Percentiles rank a stretch among this genome's conserved stretches.
Conservation (phyloP, 1,140 invertebrate species). For the Pteromalus puparum region DNA sequence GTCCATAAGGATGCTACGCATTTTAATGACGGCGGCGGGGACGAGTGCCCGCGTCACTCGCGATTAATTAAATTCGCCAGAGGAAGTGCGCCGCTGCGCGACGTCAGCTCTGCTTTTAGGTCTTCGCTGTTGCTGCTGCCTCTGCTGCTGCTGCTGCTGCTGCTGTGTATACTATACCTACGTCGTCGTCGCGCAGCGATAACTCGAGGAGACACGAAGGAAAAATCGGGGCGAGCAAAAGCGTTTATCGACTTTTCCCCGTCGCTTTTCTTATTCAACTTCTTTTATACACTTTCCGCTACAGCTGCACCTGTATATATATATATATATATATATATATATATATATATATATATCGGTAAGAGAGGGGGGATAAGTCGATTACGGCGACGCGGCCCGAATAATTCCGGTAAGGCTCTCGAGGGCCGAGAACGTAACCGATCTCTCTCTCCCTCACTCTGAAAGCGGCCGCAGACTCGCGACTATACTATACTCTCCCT, state of each 20-base stretch:
- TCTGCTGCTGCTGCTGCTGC: too few relatives aligned
- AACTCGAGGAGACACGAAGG: not conserved
- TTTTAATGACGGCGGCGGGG: conserved; percentile 34
- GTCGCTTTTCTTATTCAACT: not conserved
- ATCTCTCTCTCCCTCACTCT: not conserved
- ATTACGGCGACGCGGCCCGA: conserved; percentile 38
- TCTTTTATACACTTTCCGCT: not conserved
- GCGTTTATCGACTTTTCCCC: not conserved
- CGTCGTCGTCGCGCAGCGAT: not conserved
- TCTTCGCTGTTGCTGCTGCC: conserved; percentile 1
- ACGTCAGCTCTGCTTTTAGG: not conserved
- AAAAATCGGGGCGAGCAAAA: not conserved
- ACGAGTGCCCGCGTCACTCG: not conserved
- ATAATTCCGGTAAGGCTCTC: conserved; percentile 20
- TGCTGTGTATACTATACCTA: not conserved
- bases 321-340: not conserved
- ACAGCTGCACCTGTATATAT: not conserved
- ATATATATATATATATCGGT: too few relatives aligned
- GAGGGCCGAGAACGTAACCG: conserved; percentile 14
- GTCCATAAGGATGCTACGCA: conserved; percentile 1
- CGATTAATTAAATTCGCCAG: conserved; percentile 43
- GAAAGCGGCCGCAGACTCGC: not conserved
- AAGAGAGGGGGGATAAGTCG: conserved; percentile 7
- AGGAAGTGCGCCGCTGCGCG: not conserved
- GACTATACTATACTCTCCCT: not conserved